These are phyloP conservation scores for Stegophylla sp. DNA, from an alignment of 2,888 invertebrate genomes.

Conservation along the genomic window DNA sequence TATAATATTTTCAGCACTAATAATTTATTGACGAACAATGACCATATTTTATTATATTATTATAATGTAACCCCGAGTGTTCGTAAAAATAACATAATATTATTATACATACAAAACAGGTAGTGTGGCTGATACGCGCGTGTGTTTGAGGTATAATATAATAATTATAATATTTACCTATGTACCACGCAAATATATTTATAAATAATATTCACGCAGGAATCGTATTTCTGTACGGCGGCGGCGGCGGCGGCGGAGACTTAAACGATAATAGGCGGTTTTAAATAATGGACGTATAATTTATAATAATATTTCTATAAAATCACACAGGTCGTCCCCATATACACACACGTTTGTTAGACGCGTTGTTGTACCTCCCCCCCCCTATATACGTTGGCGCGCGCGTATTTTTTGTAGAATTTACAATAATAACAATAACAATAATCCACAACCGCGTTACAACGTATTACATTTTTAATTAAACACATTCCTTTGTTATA, in stretches of 20 bases:
- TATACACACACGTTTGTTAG: too few species aligned
- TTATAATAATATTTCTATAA: constrained; percentile 24
- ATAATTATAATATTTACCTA: too few species aligned
- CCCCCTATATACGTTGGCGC: too few species aligned
- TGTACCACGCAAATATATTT: background rate
- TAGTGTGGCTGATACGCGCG: too few species aligned
- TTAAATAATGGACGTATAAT: constrained; percentile 12
- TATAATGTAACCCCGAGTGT: background rate
- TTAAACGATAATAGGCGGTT: background rate
- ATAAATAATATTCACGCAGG: background rate
- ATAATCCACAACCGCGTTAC: background rate
- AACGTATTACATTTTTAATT: constrained; percentile 53
- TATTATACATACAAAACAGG: background rate
- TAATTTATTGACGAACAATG: constrained; percentile 6
- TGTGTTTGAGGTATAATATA: too few species aligned
- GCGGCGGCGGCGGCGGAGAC: background rate
- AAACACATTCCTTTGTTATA: constrained; percentile 38
- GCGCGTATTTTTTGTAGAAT: constrained; percentile 35
- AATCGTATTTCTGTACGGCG: too few species aligned
- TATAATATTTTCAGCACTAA: background rate
- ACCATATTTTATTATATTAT: too few species aligned
- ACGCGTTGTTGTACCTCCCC: too few species aligned
- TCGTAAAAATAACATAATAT: background rate
- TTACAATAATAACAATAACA: constrained; percentile 22
- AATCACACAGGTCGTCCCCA: constrained; percentile 15